phyloP scores from a whole-genome alignment of 2,797 vertebrate genomes.

The Buceros bicornis region DNA sequence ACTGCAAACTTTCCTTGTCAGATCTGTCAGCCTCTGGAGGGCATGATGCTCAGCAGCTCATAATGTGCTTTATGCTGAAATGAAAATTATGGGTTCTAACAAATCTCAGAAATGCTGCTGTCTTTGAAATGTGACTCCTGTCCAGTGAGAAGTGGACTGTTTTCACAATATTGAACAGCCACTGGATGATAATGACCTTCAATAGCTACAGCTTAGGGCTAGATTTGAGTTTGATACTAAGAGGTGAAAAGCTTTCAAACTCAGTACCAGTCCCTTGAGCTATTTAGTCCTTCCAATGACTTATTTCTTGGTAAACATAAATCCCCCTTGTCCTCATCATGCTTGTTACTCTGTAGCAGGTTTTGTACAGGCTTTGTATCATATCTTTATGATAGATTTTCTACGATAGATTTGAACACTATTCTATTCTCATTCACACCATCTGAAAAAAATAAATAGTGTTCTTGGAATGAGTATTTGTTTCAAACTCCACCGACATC shows the following conservation, averaged over 20 bases:
- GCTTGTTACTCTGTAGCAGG: not conserved
- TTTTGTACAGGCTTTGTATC: not conserved
- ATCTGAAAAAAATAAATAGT: not conserved
- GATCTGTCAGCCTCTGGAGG: slow-evolving; percentile 42
- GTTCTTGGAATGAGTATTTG: not conserved
- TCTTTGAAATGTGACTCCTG: slow-evolving; percentile 63
- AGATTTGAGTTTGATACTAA: slow-evolving; percentile 62
- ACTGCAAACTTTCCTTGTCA: slow-evolving; percentile 27
- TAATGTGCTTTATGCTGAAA: slow-evolving; percentile 44
- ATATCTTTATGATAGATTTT: slow-evolving; percentile 2
- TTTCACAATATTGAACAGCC: slow-evolving; percentile 58
- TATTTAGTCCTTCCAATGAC: slow-evolving; percentile 61
- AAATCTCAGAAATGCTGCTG: slow-evolving; percentile 59
- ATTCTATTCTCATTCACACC: not conserved
- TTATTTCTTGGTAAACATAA: slow-evolving; percentile 61
- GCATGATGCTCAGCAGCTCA: slow-evolving; percentile 33
- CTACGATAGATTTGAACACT: not conserved
- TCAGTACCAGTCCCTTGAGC: slow-evolving; percentile 51
- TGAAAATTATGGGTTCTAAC: slow-evolving; percentile 64
- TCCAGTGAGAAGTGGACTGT: slow-evolving; percentile 54
- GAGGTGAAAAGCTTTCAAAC: slow-evolving; percentile 72
- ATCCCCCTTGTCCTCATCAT: slow-evolving; percentile 58
- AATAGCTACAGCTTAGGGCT: slow-evolving; percentile 65
- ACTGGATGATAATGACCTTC: slow-evolving; percentile 64
- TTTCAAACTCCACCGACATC: not conserved